phyloP scores from a whole-genome alignment of 2,888 invertebrate species.

The Athripsodes cinereus region DNA sequence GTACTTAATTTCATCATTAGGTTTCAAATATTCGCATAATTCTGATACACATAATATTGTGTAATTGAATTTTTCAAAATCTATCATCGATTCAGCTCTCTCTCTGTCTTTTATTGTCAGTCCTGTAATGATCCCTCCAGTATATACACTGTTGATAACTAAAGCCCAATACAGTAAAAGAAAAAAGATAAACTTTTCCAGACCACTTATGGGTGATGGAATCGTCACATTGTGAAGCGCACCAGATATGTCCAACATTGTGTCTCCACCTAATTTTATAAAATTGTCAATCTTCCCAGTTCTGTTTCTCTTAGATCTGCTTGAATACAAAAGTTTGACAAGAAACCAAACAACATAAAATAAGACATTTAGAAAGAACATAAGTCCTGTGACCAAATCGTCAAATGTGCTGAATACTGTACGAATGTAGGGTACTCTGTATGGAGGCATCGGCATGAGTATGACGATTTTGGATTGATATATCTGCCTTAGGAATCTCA shows the following conservation, averaged over 20 bases:
- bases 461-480: constrained; percentile 13
- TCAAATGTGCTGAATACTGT: constrained; percentile 9
- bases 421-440: constrained; percentile 6
- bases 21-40: background rate
- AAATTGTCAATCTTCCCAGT: background rate
- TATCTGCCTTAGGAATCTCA: background rate
- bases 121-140: constrained; percentile 8
- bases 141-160: constrained; percentile 15
- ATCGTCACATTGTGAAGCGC: constrained; percentile 14
- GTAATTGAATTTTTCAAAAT: constrained; percentile 12
- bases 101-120: constrained; percentile 2
- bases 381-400: background rate
- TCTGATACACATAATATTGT: constrained; percentile 10
- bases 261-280: constrained; percentile 1
- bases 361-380: background rate
- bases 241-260: constrained; percentile 8
- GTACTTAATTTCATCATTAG: background rate
- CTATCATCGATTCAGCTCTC: constrained; percentile 12
- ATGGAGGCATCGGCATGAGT: constrained; percentile 8
- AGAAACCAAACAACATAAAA: constrained; percentile 12
- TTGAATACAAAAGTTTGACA: constrained; percentile 2
- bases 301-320: background rate
- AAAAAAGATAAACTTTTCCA: constrained; percentile 11
- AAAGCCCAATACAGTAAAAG: constrained; percentile 13
- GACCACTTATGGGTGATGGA: background rate